Evolutionary conservation across 1,140 invertebrate species (phyloP), one percentile per base, ranked within the genome.

Genomic region (Capitella teleta): DNA sequence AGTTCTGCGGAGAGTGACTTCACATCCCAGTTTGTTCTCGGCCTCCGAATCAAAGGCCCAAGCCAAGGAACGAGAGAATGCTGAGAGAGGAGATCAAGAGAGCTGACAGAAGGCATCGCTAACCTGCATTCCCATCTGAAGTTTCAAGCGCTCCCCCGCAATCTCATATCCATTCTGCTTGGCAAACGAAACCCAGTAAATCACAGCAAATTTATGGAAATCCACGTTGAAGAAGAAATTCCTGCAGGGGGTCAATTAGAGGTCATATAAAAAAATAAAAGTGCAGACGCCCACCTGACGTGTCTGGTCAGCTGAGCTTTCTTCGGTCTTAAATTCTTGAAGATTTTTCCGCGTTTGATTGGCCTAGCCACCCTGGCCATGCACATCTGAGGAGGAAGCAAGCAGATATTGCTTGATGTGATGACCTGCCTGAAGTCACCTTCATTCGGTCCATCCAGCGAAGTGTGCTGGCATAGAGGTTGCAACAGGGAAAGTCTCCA

Each of bases 121-220:
- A 34, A 94, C 74, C 44, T 80, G 80, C 65, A 68, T 60, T 42
- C 63, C 59, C 23, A 57, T 44, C 24, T 61, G 58, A 25, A 73
- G 56, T 28, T 62, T 59, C 36, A 89, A 90, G 18, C 85, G 77
- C 14, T 85, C 86, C 1, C 89, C 88, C n/a, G 83, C 80, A 28
- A 97, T 77, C 64, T 96, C 86, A 49, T 93, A 86, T 1, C 95
- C 95, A 55, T 88, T 80, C 61, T 95, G 89, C 78, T 92, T 87
- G 0, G 90, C 87, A 63, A 91, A 95, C 0, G 93, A 98, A 82
- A 95, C 93, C 93, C 93, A 98, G 73, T 98, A 98, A 61, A 84
- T 87, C 10, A 97, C 85, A 70, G 91, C 86, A 59, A 96, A 87
- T 53, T 84, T 82, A 63, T 93, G 90, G 32, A 95, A 76, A 1